Evolutionary conservation across 2,888 invertebrate species (phyloP).

Genomic region (Rhorus exstirpatorius): DNA sequence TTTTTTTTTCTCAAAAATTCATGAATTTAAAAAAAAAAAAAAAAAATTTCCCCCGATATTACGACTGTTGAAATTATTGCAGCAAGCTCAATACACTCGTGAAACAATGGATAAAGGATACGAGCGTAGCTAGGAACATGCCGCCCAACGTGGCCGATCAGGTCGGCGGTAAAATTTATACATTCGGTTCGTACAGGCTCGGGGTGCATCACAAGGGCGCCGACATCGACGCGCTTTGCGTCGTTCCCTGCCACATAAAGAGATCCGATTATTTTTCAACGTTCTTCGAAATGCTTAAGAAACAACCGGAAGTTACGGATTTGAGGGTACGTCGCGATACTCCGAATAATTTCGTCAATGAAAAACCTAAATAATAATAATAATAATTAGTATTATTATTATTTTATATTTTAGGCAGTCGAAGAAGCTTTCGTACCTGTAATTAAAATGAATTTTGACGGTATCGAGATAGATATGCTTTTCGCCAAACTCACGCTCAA

Average conservation of each 20-base stretch:
- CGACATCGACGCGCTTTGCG: conserved; percentile 99
- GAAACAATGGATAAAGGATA: conserved; percentile 97
- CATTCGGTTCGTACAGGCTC: conserved; percentile 98
- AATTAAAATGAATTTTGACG: conserved; percentile 99
- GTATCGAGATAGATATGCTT: conserved; percentile 99
- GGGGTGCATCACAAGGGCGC: conserved; percentile 99
- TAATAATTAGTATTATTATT: conserved; percentile 9
- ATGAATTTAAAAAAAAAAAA: too few species aligned
- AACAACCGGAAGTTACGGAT: conserved; percentile 94
- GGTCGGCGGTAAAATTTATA: conserved; percentile 99
- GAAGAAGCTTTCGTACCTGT: conserved; percentile 99
- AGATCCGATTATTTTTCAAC: conserved; percentile 98
- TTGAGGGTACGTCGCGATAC: conserved; percentile 88
- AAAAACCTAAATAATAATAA: neutral
- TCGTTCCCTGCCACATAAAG: conserved; percentile 98
- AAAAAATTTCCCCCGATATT: too few species aligned
- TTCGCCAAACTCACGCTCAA: conserved; percentile 98
- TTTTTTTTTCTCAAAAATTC: too few species aligned
- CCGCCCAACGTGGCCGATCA: conserved; percentile 95
- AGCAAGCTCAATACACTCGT: conserved; percentile 95
- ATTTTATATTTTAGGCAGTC: conserved; percentile 89
- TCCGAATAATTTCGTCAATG: neutral
- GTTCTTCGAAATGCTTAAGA: conserved; percentile 96
- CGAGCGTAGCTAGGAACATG: conserved; percentile 96
- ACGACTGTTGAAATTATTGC: conserved; percentile 79